Evolutionary conservation across 1,140 invertebrate species (phyloP), one percentile per base, ranked within the genome.

Genomic region (Drosophila burlai): DNA sequence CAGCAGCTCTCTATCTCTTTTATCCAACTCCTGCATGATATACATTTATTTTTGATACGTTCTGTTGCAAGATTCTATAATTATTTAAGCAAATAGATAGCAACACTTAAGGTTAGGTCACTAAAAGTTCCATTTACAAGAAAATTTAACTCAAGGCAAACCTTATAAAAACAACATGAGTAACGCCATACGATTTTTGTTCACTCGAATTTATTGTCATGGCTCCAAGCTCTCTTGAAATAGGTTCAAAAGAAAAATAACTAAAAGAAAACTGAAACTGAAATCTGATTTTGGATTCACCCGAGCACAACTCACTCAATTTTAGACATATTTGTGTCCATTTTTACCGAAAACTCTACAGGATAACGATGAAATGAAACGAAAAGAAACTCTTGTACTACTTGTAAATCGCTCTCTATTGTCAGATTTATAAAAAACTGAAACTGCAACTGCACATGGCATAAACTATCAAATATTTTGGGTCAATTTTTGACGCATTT

Each of bases 401-500:
- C 47, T 50, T 64, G 16, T 47, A 68, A 85, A 55, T 75, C 46
- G 73, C 76, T 72, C 68, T 76, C 57, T 72, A 50, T 34, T 68
- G 54, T 68, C 40, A 36, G 38, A 71, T 43, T 54, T 74, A 31
- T 45, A 60, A 59, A 68, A 68, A 40, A 40, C 34, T 55, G 34
- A 24, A 38, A 45, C 42, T n/a, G 47, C 67, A 80, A 64, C 50
- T 61, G 62, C 58, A 81, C 60, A 81, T 63, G 50, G 46, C 66
- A 77, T 40, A 57, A 75, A 78, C 57, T 78, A 86, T 89, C 73
- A 81, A 87, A 89, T 67, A 71, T 73, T 57, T 83, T 83, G 63
- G 84, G 86, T 92, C 91, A 92, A 92, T 91, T 91, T 92, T 91
- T 92, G 91, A 89, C 83, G 82, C 84, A 91, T 92, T 92, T 92